Evolutionary conservation across 2,113 vertebrate genomes (phyloP).

Genomic region (Camelus dromedarius): DNA sequence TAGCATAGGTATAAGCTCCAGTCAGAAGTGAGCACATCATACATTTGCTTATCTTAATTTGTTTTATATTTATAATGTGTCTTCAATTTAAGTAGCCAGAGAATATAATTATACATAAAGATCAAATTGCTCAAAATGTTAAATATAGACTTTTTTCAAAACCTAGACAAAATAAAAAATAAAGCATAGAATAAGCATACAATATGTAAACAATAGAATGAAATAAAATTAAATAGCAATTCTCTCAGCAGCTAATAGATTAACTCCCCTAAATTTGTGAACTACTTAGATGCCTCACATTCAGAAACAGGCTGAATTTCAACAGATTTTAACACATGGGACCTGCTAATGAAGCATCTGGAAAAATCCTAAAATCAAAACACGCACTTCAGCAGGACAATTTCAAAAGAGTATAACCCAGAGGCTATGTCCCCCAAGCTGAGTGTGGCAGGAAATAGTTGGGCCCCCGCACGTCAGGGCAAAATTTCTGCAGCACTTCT

Average conservation of each 20-base stretch:
- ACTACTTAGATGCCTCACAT: not conserved
- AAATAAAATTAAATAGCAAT: constrained; percentile 13
- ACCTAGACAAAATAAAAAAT: constrained; percentile 41
- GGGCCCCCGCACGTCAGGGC: not conserved
- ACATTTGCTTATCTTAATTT: constrained; percentile 36
- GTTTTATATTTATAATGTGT: not conserved
- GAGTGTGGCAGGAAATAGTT: constrained; percentile 50
- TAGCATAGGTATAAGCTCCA: not conserved
- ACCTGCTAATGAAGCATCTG: constrained; percentile 67
- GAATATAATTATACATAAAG: constrained; percentile 43
- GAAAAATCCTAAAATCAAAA: constrained; percentile 66
- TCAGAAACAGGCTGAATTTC: constrained; percentile 51
- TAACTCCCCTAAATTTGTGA: not conserved
- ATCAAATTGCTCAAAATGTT: constrained; percentile 29
- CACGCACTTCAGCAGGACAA: constrained; percentile 39
- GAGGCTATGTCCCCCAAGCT: constrained; percentile 54
- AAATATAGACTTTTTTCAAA: constrained; percentile 5
- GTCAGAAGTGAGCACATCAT: not conserved
- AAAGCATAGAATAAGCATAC: constrained; percentile 17
- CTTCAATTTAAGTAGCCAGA: constrained; percentile 8
- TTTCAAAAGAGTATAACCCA: constrained; percentile 70
- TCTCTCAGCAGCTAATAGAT: not conserved
- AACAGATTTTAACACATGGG: constrained; percentile 48
- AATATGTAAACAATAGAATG: constrained; percentile 33
- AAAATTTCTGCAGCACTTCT: constrained; percentile 16